Conservation (phyloP, 2,113 vertebrate genomes). For the Oreochromis spilurus region DNA sequence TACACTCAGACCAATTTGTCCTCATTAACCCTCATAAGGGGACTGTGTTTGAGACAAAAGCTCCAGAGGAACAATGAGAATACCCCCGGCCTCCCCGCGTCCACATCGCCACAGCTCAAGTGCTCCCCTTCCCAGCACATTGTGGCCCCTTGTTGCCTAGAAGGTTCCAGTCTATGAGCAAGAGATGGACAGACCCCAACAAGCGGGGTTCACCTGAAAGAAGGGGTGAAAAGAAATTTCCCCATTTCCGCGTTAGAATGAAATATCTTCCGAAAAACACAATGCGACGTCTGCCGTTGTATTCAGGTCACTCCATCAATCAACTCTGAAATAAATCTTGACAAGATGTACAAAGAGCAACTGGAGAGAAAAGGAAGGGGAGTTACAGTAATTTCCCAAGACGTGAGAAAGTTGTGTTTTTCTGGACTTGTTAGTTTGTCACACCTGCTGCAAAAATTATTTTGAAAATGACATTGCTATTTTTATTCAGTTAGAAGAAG, state of each 20-base stretch:
- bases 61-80: conserved; percentile 78
- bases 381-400: conserved; percentile 41
- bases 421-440: neutral
- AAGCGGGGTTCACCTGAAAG: conserved; percentile 68
- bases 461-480: neutral
- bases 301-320: conserved; percentile 67
- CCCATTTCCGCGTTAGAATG: conserved; percentile 51
- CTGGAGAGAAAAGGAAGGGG: conserved; percentile 30
- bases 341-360: conserved; percentile 55
- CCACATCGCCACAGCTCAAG: conserved; percentile 64
- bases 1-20: conserved; percentile 88
- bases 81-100: conserved; percentile 52
- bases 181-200: conserved; percentile 52
- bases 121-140: conserved; percentile 68
- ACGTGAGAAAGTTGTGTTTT: conserved; percentile 42
- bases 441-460: conserved; percentile 4
- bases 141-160: conserved; percentile 64
- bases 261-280: conserved; percentile 51
- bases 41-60: conserved; percentile 85
- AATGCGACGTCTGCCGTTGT: conserved; percentile 53
- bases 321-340: conserved; percentile 60
- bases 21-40: conserved; percentile 92
- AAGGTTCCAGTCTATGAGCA: conserved; percentile 63
- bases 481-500: neutral
- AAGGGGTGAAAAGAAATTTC: conserved; percentile 28